Evolutionary conservation across 2,888 invertebrate species (phyloP), one percentile per base, ranked within the genome.

Genomic region (Cataglyphis altisquamis): DNA sequence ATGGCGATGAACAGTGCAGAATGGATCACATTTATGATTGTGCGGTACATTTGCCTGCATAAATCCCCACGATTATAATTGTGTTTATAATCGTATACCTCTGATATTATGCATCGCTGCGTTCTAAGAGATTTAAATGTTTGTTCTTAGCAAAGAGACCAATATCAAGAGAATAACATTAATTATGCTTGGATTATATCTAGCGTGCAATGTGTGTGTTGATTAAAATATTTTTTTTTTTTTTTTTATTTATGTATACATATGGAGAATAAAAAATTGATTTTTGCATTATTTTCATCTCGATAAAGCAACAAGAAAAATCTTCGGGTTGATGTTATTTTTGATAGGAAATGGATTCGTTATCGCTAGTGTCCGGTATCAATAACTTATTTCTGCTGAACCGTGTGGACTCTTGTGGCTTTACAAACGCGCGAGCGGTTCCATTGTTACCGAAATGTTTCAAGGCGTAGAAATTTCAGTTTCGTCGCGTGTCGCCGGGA

Each of bases 381-480:
- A 29, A 8, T 52, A 52, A 66, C 39, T 18, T 36, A 21, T 57
- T 77, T 41, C 57, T 45, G 32, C 45, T 45, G 45, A 39, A 55
- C 57, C 39, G 55, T 18, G 32, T 32, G 32, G 12, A 32, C 18
- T 12, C n/a, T 6, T 57, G 60, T 57, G 68, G 78, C 18, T 78
- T 70, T 70, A 45, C 60, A 45, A 48, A 36, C 60, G 52, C 52
- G 52, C 52, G 70, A 80, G 36, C 25, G 68, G 4, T 62, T 60
- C 60, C 18, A 60, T 70, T 78, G n/a, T 78, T 68, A 60, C 77
- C 36, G 60, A 70, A 80, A 80, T 80, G 68, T 80, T 60, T 21
- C 78, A 80, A 80, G 78, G 60, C 48, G 60, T 45, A 68, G 78
- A 78, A 57, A 78, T 66, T 77, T 67, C 67, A 57, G 60, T 62